Conservation (phyloP, 2,797 vertebrate genomes). For the Phataginus tetradactyla region DNA sequence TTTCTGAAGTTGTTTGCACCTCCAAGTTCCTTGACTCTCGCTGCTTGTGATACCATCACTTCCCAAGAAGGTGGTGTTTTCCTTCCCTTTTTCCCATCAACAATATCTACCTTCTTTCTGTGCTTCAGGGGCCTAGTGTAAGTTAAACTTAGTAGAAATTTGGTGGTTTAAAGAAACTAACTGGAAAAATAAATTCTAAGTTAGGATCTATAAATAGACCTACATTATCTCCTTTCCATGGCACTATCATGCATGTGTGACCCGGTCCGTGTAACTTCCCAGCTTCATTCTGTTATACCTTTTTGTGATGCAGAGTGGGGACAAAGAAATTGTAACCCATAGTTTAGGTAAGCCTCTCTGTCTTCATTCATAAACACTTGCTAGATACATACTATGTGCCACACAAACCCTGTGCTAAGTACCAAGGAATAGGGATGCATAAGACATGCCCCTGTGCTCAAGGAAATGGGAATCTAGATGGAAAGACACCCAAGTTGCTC, state of each 20-base stretch:
- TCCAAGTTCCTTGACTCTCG: not conserved
- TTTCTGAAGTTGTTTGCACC: not conserved
- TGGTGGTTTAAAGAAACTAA: slow-evolving; percentile 13
- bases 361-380: not conserved
- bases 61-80: not conserved
- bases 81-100: not conserved
- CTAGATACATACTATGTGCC: not conserved
- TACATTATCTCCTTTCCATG: not conserved
- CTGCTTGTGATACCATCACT: not conserved
- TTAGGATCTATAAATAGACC: not conserved
- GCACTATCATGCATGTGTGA: not conserved
- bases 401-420: not conserved
- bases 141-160: slow-evolving; percentile 20
- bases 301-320: not conserved
- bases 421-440: not conserved
- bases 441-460: too few relatives aligned
- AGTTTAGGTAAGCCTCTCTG: not conserved
- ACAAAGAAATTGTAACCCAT: not conserved
- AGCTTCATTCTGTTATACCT: not conserved
- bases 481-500: not conserved
- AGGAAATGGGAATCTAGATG: not conserved
- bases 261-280: not conserved
- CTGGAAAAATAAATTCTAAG: not conserved
- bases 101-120: not conserved
- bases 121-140: not conserved